Conservation (phyloP, 1,140 invertebrate genomes). For the Whitmania pigra region DNA sequence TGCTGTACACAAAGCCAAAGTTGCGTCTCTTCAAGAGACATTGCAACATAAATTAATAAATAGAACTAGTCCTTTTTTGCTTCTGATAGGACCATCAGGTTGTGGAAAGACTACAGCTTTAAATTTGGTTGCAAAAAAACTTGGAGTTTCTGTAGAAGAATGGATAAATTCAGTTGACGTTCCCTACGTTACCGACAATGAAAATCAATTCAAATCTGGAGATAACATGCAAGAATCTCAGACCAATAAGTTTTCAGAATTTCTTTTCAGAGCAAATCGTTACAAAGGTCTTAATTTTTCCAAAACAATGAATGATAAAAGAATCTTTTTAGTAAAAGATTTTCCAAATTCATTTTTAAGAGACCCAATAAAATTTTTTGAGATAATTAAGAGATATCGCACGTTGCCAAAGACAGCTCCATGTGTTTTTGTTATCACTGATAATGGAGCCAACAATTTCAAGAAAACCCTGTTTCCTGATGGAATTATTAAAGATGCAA, state of each 20-base stretch:
- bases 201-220: too few relatives aligned
- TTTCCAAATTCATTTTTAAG: constrained; percentile 37
- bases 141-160: constrained; percentile 34
- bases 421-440: constrained; percentile 38
- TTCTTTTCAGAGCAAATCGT: constrained; percentile 15
- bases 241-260: constrained; percentile 13
- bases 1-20: constrained; percentile 41
- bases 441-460: constrained; percentile 33
- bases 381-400: constrained; percentile 38
- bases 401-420: constrained; percentile 32
- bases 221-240: constrained; percentile 7
- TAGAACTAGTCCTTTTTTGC: constrained; percentile 31
- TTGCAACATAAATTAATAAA: constrained; percentile 27
- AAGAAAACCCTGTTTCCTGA: constrained; percentile 38
- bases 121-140: constrained; percentile 30
- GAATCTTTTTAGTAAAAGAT: constrained; percentile 16
- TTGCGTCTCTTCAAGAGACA: constrained; percentile 35
- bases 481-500: constrained; percentile 31
- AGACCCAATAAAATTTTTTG: constrained; percentile 34
- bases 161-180: constrained; percentile 34
- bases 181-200: not conserved
- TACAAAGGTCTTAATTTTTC: constrained; percentile 4
- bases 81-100: constrained; percentile 39
- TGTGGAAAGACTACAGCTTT: constrained; percentile 37
- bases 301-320: not conserved